phyloP scores from a whole-genome alignment of 2,888 invertebrate species.

The Callimorpha dominula region DNA sequence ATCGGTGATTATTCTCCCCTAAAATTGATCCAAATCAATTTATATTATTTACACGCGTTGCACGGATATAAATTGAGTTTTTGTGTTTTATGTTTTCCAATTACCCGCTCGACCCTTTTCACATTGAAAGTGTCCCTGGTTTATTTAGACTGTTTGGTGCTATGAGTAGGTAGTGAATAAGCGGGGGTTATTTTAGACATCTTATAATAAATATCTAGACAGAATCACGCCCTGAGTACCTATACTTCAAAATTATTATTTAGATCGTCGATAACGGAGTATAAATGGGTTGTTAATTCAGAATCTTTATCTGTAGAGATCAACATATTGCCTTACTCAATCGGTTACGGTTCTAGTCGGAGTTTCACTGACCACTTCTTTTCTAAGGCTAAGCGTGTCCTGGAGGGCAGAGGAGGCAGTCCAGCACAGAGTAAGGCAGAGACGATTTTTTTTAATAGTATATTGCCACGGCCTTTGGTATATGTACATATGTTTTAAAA shows the following conservation, averaged over 20 bases:
- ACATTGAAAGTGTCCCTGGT: conserved; percentile 52
- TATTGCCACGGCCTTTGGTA: too few species aligned
- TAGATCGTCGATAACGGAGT: neutral
- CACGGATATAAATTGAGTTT: conserved; percentile 65
- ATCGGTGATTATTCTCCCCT: conserved; percentile 67
- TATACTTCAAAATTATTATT: conserved; percentile 15
- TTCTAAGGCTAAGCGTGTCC: too few species aligned
- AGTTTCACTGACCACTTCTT: too few species aligned
- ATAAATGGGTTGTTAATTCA: neutral
- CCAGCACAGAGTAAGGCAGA: too few species aligned
- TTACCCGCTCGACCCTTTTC: conserved; percentile 59
- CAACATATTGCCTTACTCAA: too few species aligned
- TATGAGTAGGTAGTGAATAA: conserved; percentile 41
- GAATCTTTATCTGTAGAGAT: too few species aligned
- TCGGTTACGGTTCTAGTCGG: too few species aligned
- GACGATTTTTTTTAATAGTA: too few species aligned
- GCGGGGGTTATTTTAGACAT: conserved; percentile 31
- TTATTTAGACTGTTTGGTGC: conserved; percentile 51
- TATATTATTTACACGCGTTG: conserved; percentile 61
- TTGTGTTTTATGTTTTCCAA: conserved; percentile 66
- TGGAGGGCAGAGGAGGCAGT: too few species aligned
- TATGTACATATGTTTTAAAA: too few species aligned
- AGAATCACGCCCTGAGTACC: conserved; percentile 19
- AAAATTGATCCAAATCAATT: conserved; percentile 72
- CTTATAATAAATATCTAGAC: conserved; percentile 33